Conservation (phyloP, 2,797 vertebrate species). For the Danio kyathit region DNA sequence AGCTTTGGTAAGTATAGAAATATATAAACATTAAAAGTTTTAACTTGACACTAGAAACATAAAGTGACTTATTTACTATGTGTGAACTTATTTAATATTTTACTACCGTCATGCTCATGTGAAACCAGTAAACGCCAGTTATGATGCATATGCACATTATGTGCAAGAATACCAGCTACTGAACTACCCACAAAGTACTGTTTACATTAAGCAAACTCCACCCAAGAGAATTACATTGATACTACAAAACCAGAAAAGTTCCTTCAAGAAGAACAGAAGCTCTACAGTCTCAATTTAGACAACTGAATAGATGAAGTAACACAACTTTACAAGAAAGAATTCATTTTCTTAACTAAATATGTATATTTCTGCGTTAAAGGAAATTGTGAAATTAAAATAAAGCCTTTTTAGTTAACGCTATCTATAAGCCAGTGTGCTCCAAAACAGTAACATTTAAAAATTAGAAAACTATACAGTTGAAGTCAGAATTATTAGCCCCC, state of each 20-base stretch:
- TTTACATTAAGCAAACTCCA: conserved; percentile 15
- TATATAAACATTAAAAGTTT: not conserved
- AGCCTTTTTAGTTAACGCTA: too few species aligned
- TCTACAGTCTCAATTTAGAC: not conserved
- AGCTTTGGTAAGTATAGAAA: not conserved
- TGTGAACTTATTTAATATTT: not conserved
- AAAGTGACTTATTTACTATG: not conserved
- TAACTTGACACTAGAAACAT: not conserved
- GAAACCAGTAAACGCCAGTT: not conserved
- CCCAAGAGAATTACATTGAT: not conserved
- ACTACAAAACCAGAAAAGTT: not conserved
- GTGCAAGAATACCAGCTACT: not conserved
- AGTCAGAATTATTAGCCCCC: too few species aligned
- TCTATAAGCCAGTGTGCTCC: too few species aligned
- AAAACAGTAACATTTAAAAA: too few species aligned
- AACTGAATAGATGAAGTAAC: not conserved
- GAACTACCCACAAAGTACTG: not conserved
- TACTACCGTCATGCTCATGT: not conserved
- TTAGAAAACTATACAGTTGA: too few species aligned
- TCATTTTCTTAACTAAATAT: not conserved
- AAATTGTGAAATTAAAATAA: too few species aligned
- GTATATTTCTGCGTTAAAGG: not conserved
- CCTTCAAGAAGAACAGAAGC: not conserved
- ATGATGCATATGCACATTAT: not conserved
- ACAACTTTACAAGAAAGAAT: not conserved